phyloP scores from a whole-genome alignment of 2,797 vertebrate species.

The Sebastes minor region DNA sequence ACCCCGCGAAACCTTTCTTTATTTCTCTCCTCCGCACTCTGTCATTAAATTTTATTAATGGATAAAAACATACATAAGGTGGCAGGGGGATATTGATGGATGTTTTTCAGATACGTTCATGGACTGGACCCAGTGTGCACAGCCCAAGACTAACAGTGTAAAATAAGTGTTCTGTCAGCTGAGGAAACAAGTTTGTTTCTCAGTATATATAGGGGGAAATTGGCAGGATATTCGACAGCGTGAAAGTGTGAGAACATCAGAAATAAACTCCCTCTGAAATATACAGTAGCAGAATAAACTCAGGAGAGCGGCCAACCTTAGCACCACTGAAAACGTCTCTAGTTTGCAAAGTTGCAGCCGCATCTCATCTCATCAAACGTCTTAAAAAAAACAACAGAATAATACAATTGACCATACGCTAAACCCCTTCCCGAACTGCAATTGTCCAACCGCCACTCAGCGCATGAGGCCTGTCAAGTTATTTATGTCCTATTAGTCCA shows the following conservation, averaged over 20 bases:
- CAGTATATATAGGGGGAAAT: background rate
- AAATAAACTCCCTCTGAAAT: slow-evolving; percentile 22
- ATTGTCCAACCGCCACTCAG: background rate
- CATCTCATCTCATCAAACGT: background rate
- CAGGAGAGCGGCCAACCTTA: background rate
- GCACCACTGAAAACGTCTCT: background rate
- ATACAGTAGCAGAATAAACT: background rate
- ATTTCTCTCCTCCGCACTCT: background rate
- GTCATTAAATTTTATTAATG: background rate
- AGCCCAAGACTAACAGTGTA: slow-evolving; percentile 19
- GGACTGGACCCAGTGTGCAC: background rate
- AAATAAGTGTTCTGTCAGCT: slow-evolving; percentile 22
- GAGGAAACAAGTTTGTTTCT: slow-evolving; percentile 7
- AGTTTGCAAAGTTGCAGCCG: background rate
- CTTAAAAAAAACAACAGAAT: background rate
- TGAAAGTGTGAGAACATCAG: slow-evolving; percentile 11
- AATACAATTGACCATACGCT: background rate
- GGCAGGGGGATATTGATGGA: background rate
- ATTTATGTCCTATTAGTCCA: background rate
- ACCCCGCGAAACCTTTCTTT: background rate
- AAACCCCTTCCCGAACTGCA: background rate
- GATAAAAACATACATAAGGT: background rate
- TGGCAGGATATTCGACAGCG: slow-evolving; percentile 6
- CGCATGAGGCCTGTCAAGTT: background rate
- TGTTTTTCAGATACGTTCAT: slow-evolving; percentile 3